These are phyloP conservation scores for Octomys mimax DNA, from an alignment of 2,797 vertebrate species.

Conservation along the genomic window DNA sequence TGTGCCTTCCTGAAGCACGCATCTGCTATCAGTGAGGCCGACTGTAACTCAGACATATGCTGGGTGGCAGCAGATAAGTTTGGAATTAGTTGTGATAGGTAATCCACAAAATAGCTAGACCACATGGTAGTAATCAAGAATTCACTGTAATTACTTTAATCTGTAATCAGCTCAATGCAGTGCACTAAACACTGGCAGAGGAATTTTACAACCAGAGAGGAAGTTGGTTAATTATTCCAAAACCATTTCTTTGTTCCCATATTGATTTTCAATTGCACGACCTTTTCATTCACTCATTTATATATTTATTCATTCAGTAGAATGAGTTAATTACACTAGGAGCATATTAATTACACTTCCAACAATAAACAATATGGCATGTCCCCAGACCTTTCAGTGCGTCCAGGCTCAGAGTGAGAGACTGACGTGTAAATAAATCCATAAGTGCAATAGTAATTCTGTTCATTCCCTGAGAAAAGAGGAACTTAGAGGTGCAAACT, in stretches of 20 bases:
- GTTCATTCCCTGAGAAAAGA: constrained; percentile 37
- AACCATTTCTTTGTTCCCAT: constrained; percentile 77
- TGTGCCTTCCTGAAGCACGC: constrained; percentile 69
- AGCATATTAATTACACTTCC: constrained; percentile 75
- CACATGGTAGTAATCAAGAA: constrained; percentile 79
- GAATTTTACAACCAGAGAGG: constrained; percentile 71
- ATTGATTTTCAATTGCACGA: constrained; percentile 83
- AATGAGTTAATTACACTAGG: constrained; percentile 76
- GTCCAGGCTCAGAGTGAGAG: background rate
- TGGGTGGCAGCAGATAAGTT: constrained; percentile 81
- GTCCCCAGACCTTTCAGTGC: constrained; percentile 33
- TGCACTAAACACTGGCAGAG: constrained; percentile 70
- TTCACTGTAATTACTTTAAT: constrained; percentile 84
- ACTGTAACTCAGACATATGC: constrained; percentile 77
- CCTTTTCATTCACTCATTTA: constrained; percentile 80
- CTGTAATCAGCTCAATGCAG: constrained; percentile 78
- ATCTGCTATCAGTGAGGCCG: constrained; percentile 72
- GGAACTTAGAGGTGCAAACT: background rate
- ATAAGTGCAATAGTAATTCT: background rate
- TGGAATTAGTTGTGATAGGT: constrained; percentile 80
- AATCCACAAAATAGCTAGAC: constrained; percentile 78
- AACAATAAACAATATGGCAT: constrained; percentile 67
- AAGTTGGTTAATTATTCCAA: constrained; percentile 82
- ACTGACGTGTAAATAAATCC: constrained; percentile 37
- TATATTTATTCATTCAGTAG: constrained; percentile 78